These are phyloP conservation scores for Amiota communis DNA, from an alignment of 2,888 invertebrate species.

Conservation along the genomic window DNA sequence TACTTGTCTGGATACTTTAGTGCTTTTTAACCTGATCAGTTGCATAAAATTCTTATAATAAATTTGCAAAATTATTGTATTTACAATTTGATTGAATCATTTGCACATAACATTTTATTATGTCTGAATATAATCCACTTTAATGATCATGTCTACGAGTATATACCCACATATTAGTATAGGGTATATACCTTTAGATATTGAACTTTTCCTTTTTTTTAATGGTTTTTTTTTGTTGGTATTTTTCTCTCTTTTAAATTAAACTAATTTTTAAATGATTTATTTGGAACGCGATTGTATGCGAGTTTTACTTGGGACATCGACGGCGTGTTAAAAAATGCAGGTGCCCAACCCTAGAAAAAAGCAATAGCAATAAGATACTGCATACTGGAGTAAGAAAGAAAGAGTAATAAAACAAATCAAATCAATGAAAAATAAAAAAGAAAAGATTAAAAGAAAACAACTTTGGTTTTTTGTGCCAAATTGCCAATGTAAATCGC, in stretches of 20 bases:
- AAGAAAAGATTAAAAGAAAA: slow-evolving; percentile 30
- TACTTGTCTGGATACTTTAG: no score
- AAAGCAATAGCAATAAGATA: slow-evolving; percentile 24
- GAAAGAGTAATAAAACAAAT: slow-evolving; percentile 23
- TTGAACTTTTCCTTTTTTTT: neutral
- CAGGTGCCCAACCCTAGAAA: slow-evolving; percentile 48
- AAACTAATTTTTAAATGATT: slow-evolving; percentile 50
- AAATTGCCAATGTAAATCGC: slow-evolving; percentile 62
- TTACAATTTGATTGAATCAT: no score
- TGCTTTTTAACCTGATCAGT: no score
- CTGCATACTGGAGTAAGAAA: neutral
- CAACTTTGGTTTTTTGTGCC: slow-evolving; percentile 47
- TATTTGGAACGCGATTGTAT: slow-evolving; percentile 50
- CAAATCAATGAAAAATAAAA: neutral
- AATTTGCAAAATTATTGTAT: no score
- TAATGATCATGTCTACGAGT: no score
- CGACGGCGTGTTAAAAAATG: slow-evolving; percentile 31
- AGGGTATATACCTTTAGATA: no score
- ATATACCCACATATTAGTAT: no score
- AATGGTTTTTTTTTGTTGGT: neutral
- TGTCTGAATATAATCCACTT: no score
- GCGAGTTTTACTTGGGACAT: neutral
- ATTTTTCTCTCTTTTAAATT: slow-evolving; percentile 48
- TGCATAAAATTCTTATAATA: no score
- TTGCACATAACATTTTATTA: no score